phyloP scores from a whole-genome alignment of 2,797 vertebrate genomes.

The Selene dorsalis region DNA sequence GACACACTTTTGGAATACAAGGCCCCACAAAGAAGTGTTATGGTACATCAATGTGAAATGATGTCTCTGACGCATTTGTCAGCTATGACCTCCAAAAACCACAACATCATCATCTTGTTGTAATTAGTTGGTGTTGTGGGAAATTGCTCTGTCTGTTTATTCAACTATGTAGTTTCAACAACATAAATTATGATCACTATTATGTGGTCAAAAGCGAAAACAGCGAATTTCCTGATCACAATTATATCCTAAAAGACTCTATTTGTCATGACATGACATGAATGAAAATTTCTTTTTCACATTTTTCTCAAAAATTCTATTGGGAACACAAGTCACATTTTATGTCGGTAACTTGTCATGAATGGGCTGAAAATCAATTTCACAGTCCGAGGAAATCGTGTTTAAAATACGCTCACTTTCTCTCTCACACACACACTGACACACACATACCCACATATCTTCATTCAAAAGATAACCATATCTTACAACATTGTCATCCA shows the following conservation, averaged over 20 bases:
- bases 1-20: neutral
- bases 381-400: conserved; percentile 4
- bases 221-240: neutral
- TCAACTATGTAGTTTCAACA: conserved; percentile 7
- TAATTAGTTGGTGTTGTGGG: conserved; percentile 12
- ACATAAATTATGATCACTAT: conserved; percentile 4
- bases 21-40: neutral
- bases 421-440: neutral
- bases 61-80: conserved; percentile 6
- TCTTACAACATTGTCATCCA: conserved; percentile 15
- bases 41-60: neutral
- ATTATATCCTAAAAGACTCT: neutral
- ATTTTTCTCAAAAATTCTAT: conserved; percentile 11
- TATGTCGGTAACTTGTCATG: conserved; percentile 18
- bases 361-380: conserved; percentile 2
- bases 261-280: conserved; percentile 26
- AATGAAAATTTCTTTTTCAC: conserved; percentile 12
- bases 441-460: conserved; percentile 3
- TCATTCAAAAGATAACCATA: conserved; percentile 35
- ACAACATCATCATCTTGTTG: conserved; percentile 4
- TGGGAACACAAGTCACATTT: conserved; percentile 39
- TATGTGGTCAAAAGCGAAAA: neutral
- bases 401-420: neutral
- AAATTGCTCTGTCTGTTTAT: conserved; percentile 19
- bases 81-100: conserved; percentile 6